Evolutionary conservation across 2,113 vertebrate species (phyloP).

Genomic region (Gasterosteus aculeatus): DNA sequence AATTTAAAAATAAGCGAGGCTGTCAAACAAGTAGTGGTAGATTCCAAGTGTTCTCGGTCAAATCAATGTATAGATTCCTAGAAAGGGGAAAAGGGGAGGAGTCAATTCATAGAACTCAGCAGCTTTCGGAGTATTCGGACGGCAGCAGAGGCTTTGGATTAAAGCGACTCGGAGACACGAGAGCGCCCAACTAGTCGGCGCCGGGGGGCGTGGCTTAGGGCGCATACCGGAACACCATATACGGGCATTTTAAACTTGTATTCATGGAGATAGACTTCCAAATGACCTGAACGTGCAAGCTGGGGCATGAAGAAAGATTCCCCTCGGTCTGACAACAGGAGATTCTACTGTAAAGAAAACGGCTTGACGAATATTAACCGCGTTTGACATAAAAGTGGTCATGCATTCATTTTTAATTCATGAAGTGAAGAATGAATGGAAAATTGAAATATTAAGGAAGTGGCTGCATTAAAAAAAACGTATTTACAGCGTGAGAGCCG

Average conservation of each 20-base stretch:
- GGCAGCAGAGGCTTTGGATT: not conserved
- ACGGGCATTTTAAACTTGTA: not conserved
- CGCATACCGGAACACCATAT: constrained; percentile 53
- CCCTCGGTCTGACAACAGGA: not conserved
- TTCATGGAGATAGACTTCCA: not conserved
- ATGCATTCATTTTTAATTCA: no score
- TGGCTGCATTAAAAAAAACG: not conserved
- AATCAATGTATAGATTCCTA: constrained; percentile 27
- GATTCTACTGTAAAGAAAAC: no score
- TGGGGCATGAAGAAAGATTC: not conserved
- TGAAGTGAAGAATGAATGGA: not conserved
- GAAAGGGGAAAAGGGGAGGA: not conserved
- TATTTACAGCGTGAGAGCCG: not conserved
- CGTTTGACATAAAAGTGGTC: no score
- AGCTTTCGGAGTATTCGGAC: constrained; percentile 2
- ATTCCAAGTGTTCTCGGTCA: constrained; percentile 13
- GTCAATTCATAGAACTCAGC: not conserved
- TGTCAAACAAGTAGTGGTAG: constrained; percentile 3
- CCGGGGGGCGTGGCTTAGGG: constrained; percentile 22
- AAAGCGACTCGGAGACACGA: constrained; percentile 20
- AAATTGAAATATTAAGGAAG: not conserved
- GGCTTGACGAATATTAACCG: no score
- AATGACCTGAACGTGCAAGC: not conserved
- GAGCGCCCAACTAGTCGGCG: no score
- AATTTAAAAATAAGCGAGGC: constrained; percentile 29